Evolutionary conservation across 2,888 invertebrate genomes (phyloP).

Genomic region (Nudaria mundana): DNA sequence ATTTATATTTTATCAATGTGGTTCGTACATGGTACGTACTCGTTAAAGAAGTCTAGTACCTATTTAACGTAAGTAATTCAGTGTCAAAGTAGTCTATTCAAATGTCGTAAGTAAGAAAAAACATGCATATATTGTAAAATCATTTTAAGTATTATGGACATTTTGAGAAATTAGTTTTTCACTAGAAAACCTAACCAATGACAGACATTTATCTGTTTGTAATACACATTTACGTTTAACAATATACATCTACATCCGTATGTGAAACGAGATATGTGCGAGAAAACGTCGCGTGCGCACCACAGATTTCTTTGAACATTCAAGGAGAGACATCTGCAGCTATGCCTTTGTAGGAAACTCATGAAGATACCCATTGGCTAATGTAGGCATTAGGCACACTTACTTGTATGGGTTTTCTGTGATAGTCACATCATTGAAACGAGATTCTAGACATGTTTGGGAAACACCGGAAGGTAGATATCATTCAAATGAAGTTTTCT

Average conservation of each 20-base stretch:
- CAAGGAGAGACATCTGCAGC: conserved; percentile 57
- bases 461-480: neutral
- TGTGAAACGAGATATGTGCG: conserved; percentile 46
- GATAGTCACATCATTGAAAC: neutral
- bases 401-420: conserved; percentile 12
- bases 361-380: conserved; percentile 24
- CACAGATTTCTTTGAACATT: conserved; percentile 72
- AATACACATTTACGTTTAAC: conserved; percentile 7
- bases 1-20: too few relatives aligned
- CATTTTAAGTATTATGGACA: too few relatives aligned
- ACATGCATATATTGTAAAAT: too few relatives aligned
- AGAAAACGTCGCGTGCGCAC: conserved; percentile 72
- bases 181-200: conserved; percentile 17
- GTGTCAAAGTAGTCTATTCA: too few relatives aligned
- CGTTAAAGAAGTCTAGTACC: too few relatives aligned
- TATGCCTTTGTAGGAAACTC: conserved; percentile 12
- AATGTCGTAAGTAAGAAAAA: too few relatives aligned
- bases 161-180: conserved; percentile 10
- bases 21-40: too few relatives aligned
- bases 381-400: too few relatives aligned
- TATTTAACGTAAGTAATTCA: too few relatives aligned
- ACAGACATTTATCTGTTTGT: conserved; percentile 17
- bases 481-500: neutral
- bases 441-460: conserved; percentile 6
- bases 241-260: conserved; percentile 24